phyloP scores from a whole-genome alignment of 2,888 invertebrate species.

The Epistrophe eligans region DNA sequence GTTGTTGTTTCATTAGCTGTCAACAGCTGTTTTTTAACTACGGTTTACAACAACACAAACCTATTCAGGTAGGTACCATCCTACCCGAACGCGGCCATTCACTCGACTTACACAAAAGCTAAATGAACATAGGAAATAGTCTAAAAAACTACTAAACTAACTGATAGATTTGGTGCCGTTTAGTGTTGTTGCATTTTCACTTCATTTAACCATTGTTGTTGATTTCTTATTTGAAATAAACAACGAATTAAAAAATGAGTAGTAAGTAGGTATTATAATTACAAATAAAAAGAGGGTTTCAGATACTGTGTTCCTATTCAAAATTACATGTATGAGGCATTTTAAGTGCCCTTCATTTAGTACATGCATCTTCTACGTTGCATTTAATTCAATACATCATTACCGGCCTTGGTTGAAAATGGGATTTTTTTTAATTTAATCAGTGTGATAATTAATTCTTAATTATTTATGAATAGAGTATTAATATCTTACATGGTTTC shows the following conservation, averaged over 20 bases:
- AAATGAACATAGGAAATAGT: too few species aligned
- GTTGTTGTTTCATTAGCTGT: too few species aligned
- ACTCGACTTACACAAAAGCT: too few species aligned
- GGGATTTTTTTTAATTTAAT: neutral
- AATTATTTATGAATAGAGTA: neutral
- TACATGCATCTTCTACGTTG: neutral
- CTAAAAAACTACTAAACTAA: too few species aligned
- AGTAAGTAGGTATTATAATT: neutral
- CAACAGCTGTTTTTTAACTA: too few species aligned
- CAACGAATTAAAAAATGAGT: neutral
- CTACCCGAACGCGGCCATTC: too few species aligned
- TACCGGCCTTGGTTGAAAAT: neutral
- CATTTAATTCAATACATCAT: neutral
- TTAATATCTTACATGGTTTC: conserved; percentile 1
- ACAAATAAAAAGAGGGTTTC: neutral
- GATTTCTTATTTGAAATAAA: too few species aligned
- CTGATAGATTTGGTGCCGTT: too few species aligned
- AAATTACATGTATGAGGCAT: neutral
- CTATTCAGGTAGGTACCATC: too few species aligned
- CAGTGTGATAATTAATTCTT: neutral
- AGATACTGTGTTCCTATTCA: neutral
- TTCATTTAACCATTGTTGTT: too few species aligned
- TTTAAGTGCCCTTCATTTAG: neutral
- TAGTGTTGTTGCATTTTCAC: too few species aligned
- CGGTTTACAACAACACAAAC: too few species aligned